These are phyloP conservation scores for Hypotaenidia philippensis DNA, from an alignment of 2,797 vertebrate genomes.

Conservation along the genomic window DNA sequence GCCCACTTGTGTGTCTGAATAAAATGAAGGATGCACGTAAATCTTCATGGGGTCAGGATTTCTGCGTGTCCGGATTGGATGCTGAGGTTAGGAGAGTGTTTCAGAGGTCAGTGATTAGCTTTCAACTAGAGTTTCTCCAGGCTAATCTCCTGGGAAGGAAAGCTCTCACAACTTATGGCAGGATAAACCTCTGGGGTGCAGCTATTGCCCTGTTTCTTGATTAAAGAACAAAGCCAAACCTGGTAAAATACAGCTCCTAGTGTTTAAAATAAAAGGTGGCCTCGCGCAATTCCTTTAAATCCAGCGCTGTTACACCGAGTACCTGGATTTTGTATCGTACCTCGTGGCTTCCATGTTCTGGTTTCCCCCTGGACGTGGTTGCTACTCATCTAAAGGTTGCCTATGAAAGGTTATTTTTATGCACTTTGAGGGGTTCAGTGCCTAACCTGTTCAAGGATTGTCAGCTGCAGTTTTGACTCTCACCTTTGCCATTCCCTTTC, in stretches of 20 bases:
- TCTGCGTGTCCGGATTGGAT: not conserved
- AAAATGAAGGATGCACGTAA: not conserved
- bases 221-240: slow-evolving; percentile 9
- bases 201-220: not conserved
- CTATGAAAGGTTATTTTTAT: not conserved
- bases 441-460: not conserved
- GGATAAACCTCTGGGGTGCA: not conserved
- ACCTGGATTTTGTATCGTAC: not conserved
- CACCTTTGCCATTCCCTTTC: not conserved
- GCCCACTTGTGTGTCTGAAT: not conserved
- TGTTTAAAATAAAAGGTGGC: slow-evolving; percentile 22
- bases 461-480: not conserved
- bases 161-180: not conserved
- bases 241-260: not conserved
- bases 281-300: not conserved
- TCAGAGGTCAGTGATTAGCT: not conserved
- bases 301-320: not conserved
- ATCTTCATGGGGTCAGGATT: not conserved
- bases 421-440: not conserved
- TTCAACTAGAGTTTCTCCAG: not conserved
- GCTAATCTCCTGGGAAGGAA: not conserved
- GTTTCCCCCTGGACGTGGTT: not conserved
- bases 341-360: not conserved
- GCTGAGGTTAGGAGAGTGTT: not conserved
- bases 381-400: not conserved